Percentiles rank a stretch among this genome's conserved stretches.
Evolutionary conservation across 2,113 vertebrate species (phyloP).

Genomic region (Copsychus sechellarum): DNA sequence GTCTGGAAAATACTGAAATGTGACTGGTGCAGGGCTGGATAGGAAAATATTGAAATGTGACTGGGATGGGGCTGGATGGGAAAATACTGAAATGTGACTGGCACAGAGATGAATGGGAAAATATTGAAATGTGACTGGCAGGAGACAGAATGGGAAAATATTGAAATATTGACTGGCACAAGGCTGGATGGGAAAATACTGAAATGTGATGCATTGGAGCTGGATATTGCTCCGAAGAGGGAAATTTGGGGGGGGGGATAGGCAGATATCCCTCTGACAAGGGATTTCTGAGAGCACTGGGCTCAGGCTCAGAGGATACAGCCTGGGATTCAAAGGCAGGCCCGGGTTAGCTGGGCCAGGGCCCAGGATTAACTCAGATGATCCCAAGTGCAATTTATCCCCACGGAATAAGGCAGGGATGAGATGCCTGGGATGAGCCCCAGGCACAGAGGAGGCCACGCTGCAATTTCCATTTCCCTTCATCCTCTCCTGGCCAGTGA

Average conservation of each 20-base stretch:
- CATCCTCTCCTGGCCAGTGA: conserved; percentile 27
- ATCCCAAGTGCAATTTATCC: conserved; percentile 30
- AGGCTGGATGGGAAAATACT: not conserved
- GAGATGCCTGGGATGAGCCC: not conserved
- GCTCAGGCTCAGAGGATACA: not conserved
- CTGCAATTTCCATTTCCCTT: conserved; percentile 44
- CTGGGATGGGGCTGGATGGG: not conserved
- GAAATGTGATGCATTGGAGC: too few relatives aligned
- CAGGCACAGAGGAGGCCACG: not conserved
- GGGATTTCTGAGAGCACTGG: too few relatives aligned
- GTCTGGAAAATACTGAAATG: too few relatives aligned
- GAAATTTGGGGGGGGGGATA: not conserved
- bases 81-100: not conserved
- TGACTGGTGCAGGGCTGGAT: too few relatives aligned
- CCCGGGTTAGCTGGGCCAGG: not conserved
- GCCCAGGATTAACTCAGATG: not conserved
- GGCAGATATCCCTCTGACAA: too few relatives aligned
- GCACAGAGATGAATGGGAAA: not conserved
- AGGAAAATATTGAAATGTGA: not conserved
- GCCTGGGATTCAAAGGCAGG: not conserved
- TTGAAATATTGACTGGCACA: not conserved
- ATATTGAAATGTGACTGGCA: not conserved
- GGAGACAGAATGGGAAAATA: not conserved
- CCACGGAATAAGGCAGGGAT: not conserved
- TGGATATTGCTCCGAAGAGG: too few relatives aligned